Conservation (phyloP, 64 coral and sea anemone species). For the Porites australiensis region DNA sequence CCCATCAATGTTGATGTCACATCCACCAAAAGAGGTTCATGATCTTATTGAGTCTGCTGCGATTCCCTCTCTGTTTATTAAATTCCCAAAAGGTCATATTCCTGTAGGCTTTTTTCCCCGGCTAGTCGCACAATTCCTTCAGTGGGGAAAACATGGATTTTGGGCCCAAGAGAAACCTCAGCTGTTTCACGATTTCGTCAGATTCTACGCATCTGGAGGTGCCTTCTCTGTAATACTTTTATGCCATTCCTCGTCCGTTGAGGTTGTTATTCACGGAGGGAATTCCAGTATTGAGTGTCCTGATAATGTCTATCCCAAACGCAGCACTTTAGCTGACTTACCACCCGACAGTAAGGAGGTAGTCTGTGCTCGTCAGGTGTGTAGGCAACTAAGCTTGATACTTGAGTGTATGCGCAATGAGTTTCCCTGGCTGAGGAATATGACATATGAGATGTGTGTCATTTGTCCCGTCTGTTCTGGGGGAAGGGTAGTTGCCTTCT, state of each 20-base stretch:
- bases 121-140: neutral
- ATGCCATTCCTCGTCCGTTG: neutral
- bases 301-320: neutral
- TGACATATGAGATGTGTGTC: conserved; percentile 29
- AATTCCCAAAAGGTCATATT: neutral
- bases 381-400: neutral
- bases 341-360: neutral
- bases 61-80: neutral
- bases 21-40: neutral
- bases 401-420: neutral
- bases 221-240: neutral
- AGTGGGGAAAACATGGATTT: neutral
- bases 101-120: conserved; percentile 21
- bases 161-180: neutral
- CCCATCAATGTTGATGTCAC: conserved; percentile 52
- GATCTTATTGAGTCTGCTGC: neutral
- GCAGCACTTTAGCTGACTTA: too few species aligned
- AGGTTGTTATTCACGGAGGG: neutral
- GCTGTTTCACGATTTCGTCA: neutral
- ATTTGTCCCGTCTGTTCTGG: conserved; percentile 21
- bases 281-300: too few species aligned
- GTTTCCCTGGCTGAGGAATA: neutral
- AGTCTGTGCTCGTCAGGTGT: neutral
- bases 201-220: neutral
- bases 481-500: neutral